These are phyloP conservation scores for Potamilus streckersoni DNA, from an alignment of 1,140 invertebrate genomes.

Conservation along the genomic window DNA sequence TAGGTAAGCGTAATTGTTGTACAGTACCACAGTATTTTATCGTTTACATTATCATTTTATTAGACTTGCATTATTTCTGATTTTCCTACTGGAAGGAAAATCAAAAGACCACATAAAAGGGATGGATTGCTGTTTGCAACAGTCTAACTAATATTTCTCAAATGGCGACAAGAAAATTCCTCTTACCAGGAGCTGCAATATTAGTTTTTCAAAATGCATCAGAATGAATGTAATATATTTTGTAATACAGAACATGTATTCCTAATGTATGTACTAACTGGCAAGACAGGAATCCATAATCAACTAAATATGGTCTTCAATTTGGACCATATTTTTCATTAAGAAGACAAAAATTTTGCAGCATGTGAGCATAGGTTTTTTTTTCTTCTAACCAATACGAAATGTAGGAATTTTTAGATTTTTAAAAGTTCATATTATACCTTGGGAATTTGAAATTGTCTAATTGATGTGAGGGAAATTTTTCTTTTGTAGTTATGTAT, in stretches of 20 bases:
- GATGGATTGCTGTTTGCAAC: neutral
- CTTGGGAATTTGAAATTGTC: neutral
- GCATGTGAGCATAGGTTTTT: too few relatives aligned
- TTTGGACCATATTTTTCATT: neutral
- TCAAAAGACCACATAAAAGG: neutral
- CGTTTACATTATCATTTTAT: neutral
- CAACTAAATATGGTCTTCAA: neutral
- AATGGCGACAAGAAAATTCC: neutral
- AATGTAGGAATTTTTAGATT: neutral
- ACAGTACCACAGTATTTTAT: too few relatives aligned
- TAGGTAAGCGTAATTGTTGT: constrained; percentile 10
- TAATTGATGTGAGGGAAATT: neutral
- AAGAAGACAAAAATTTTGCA: too few relatives aligned
- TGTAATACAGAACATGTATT: too few relatives aligned
- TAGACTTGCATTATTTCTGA: neutral
- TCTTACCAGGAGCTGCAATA: neutral
- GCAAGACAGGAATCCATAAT: too few relatives aligned
- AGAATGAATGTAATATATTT: too few relatives aligned
- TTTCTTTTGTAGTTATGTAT: constrained; percentile 32
- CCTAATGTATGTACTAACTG: too few relatives aligned
- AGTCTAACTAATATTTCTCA: neutral
- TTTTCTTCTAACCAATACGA: too few relatives aligned
- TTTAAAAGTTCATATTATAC: neutral
- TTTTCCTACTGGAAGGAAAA: neutral
- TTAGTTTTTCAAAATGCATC: too few relatives aligned